A percentile compares a stretch with the other conserved stretches of the same genome.
phyloP scores from a whole-genome alignment of 2,113 vertebrate species.

The Orcinus orca region DNA sequence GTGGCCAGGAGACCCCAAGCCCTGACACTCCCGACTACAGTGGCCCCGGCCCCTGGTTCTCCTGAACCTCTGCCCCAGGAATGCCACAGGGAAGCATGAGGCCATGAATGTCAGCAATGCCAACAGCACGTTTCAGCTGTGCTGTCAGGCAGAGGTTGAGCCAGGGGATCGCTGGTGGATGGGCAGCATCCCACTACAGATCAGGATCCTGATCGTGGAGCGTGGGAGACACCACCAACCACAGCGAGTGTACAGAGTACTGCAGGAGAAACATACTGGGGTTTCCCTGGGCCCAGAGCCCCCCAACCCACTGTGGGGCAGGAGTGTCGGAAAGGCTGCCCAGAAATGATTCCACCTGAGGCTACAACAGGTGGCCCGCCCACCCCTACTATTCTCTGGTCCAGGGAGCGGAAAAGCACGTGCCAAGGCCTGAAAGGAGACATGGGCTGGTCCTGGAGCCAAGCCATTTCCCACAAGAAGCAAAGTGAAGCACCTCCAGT shows the following conservation, averaged over 20 bases:
- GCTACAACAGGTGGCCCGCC: background rate
- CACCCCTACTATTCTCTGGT: background rate
- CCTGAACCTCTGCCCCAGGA: background rate
- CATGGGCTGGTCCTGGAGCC: background rate
- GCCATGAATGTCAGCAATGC: rapidly evolving
- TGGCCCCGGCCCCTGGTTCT: background rate
- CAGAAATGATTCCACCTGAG: background rate
- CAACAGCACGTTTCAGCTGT: background rate
- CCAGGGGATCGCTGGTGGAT: background rate
- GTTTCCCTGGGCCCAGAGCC: background rate
- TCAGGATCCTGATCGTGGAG: background rate
- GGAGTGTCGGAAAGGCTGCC: background rate
- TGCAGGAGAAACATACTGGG: background rate
- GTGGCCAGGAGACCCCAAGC: background rate
- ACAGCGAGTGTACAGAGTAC: no score
- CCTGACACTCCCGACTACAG: background rate
- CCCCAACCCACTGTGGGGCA: background rate
- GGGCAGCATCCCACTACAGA: background rate
- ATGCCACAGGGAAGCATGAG: rapidly evolving
- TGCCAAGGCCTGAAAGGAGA: background rate
- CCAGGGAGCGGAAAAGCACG: background rate
- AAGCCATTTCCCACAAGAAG: background rate
- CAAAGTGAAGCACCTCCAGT: background rate
- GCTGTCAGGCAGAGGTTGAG: background rate
- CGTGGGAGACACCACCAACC: background rate